A percentile compares a stretch with the other conserved stretches of the same genome.
Evolutionary conservation across 2,113 vertebrate species (phyloP).

Genomic region (Solea senegalensis): DNA sequence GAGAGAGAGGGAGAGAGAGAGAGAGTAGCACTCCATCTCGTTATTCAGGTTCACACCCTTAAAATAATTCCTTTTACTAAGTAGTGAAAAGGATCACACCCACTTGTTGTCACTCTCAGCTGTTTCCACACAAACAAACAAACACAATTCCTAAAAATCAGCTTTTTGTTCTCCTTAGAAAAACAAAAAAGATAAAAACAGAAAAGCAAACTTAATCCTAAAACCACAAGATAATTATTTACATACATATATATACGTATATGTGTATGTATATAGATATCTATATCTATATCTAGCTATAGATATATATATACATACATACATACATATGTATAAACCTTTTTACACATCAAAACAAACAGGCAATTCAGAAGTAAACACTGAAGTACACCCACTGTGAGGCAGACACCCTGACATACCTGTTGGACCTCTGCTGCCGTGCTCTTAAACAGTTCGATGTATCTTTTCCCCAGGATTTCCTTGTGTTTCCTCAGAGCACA

Average conservation of each 20-base stretch:
- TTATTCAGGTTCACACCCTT: conserved; percentile 43
- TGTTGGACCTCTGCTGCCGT: conserved; percentile 97
- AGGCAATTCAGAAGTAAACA: not conserved
- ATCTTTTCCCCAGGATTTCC: conserved; percentile 94
- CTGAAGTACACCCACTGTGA: not conserved
- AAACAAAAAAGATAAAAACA: not conserved
- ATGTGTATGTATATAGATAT: too few species aligned
- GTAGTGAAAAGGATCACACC: conserved; percentile 27
- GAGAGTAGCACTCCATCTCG: conserved; percentile 10
- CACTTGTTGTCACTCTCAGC: conserved; percentile 13
- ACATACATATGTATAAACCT: not conserved
- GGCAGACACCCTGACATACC: conserved; percentile 73
- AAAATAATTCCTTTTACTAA: conserved; percentile 21
- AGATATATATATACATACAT: too few species aligned
- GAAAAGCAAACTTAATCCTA: not conserved
- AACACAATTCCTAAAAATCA: not conserved
- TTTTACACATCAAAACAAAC: not conserved
- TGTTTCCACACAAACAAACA: conserved; percentile 8
- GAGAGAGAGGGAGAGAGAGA: not conserved
- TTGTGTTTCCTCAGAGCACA: conserved; percentile 95
- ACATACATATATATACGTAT: not conserved
- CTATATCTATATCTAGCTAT: too few species aligned
- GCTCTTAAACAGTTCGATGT: conserved; percentile 97
- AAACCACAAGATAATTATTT: not conserved
- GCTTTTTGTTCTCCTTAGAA: not conserved